Evolutionary conservation across 2,797 vertebrate genomes (phyloP), one percentile per base, ranked within the genome.

Genomic region (Selene dorsalis): DNA sequence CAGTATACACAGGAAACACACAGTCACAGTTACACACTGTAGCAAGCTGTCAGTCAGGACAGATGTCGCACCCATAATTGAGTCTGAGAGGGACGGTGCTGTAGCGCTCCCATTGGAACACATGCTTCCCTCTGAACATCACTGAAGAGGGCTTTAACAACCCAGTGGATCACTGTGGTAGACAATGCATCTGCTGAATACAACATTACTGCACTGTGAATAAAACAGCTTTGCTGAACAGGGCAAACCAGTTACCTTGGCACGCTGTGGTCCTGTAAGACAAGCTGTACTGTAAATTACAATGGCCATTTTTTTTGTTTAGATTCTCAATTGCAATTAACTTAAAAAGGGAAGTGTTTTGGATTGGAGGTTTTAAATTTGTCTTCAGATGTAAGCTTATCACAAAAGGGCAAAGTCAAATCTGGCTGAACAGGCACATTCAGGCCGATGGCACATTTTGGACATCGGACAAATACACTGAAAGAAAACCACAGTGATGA

Each of bases 41-140:
- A 73, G 77, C 43, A 30, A 83, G 71, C 85, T 84, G 90, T 89
- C 92, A 88, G 83, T 91, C 87, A 84, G 90, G 89, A 90, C 91
- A 90, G 84, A 91, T 90, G 92, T 93, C 86, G 56, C 84, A 84
- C 70, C 75, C 75, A 77, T 94, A 94, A 94, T 93, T 94, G 91
- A 91, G 89, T 93, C 81, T 88, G 86, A 93, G 86, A 84, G 86
- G 87, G 84, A 82, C 62, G 43, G 30, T 68, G 64, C 80, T 79
- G 75, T 73, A 70, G 77, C 65, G 75, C 75, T 90, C 87, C 84
- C 83, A 79, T 73, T 53, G 68, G 84, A 89, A 76, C 60, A 72
- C 66, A 73, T 73, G 61, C 75, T 88, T 85, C 83, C 86, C 65
- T 73, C 79, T 83, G 73, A 88, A 81, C 88, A 87, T 84, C 83